Percentiles rank a stretch among this genome's conserved stretches.
phyloP scores from a whole-genome alignment of 2,113 vertebrate species.

The Panurus biarmicus region DNA sequence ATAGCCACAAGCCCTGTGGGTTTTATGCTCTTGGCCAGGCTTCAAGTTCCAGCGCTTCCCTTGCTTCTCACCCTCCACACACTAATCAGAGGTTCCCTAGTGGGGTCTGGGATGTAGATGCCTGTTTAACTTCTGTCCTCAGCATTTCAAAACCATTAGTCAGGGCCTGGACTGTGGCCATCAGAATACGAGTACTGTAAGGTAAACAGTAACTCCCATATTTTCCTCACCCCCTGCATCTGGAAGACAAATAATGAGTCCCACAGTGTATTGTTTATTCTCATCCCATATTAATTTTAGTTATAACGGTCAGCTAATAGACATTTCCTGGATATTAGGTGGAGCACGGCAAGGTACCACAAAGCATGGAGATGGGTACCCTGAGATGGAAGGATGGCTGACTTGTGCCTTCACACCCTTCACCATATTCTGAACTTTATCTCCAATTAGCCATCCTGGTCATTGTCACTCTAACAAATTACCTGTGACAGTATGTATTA shows the following conservation, averaged over 20 bases:
- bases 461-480: not conserved
- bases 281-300: slow-evolving; percentile 54
- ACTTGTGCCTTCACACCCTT: not conserved
- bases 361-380: not conserved
- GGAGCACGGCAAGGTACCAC: not conserved
- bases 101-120: slow-evolving; percentile 54
- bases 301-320: slow-evolving; percentile 44
- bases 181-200: slow-evolving; percentile 57
- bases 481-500: not conserved
- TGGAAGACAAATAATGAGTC: slow-evolving; percentile 75
- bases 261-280: slow-evolving; percentile 50
- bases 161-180: slow-evolving; percentile 70
- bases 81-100: slow-evolving; percentile 66
- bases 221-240: slow-evolving; percentile 61
- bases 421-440: not conserved
- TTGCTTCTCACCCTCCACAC: slow-evolving; percentile 16
- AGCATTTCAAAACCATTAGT: slow-evolving; percentile 74
- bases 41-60: slow-evolving; percentile 46
- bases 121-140: slow-evolving; percentile 75
- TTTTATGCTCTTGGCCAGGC: slow-evolving; percentile 50
- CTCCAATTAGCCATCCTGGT: not conserved
- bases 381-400: not conserved
- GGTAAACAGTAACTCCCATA: slow-evolving; percentile 55
- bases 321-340: slow-evolving; percentile 17
- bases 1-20: not conserved